A percentile compares a stretch with the other conserved stretches of the same genome.
These are phyloP conservation scores for Aporophyla lueneburgensis DNA, from an alignment of 2,888 invertebrate genomes.

Conservation along the genomic window DNA sequence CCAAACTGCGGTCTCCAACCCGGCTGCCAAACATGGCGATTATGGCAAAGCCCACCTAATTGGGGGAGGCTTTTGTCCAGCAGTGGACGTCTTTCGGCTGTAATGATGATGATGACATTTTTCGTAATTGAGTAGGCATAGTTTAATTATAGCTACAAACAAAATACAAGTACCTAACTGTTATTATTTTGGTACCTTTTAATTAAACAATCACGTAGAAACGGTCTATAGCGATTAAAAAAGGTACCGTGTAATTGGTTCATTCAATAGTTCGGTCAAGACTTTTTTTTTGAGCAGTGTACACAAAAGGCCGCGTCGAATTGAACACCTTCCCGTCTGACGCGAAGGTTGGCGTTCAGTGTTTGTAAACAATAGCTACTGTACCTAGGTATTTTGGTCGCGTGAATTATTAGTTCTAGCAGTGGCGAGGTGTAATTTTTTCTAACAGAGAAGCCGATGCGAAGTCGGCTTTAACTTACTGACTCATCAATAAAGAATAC, in stretches of 20 bases:
- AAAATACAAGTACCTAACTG: too few species aligned
- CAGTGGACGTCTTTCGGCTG: too few species aligned
- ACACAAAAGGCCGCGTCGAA: slow-evolving; percentile 63
- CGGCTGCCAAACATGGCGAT: too few species aligned
- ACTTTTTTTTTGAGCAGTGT: slow-evolving; percentile 41
- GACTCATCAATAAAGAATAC: too few species aligned
- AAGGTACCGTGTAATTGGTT: slow-evolving; percentile 48
- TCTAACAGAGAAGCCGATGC: too few species aligned
- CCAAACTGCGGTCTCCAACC: too few species aligned
- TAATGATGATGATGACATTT: too few species aligned
- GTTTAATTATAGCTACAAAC: not conserved
- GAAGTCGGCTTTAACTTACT: too few species aligned
- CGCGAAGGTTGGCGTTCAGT: slow-evolving; percentile 47
- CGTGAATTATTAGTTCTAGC: not conserved
- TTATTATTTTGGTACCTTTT: not conserved
- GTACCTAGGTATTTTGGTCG: not conserved
- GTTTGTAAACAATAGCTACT: slow-evolving; percentile 38
- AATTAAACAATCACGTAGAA: slow-evolving; percentile 18
- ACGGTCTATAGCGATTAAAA: slow-evolving; percentile 17
- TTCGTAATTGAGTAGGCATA: too few species aligned
- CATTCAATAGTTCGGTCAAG: slow-evolving; percentile 37
- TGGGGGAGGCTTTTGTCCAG: too few species aligned
- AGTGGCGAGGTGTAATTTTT: too few species aligned
- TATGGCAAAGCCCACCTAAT: too few species aligned
- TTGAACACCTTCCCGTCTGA: slow-evolving; percentile 63